These are phyloP conservation scores for Adelphocoris suturalis DNA, from an alignment of 2,888 invertebrate genomes.

Conservation along the genomic window DNA sequence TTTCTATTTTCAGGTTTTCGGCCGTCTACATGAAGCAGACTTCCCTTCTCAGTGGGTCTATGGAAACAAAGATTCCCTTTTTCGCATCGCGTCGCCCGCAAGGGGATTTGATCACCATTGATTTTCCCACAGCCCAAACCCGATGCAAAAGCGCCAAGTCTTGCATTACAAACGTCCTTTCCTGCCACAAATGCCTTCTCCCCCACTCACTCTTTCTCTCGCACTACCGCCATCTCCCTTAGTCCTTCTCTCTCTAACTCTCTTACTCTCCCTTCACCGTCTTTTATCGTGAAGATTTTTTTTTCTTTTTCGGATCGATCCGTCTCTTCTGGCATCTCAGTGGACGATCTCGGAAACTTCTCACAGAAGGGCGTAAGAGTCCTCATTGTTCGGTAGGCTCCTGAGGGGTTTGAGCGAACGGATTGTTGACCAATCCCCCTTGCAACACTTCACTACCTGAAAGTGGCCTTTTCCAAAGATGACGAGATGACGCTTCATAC, in stretches of 20 bases:
- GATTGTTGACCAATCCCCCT: constrained; percentile 10
- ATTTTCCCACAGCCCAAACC: constrained; percentile 6
- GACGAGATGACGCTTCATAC: neutral
- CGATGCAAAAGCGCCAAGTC: constrained; percentile 1
- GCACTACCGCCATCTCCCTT: too few relatives aligned
- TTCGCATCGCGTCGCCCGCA: neutral
- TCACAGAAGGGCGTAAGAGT: constrained; percentile 21
- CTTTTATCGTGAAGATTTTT: neutral
- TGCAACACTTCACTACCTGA: neutral
- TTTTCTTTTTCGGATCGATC: neutral
- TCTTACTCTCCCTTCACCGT: neutral
- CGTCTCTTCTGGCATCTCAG: neutral
- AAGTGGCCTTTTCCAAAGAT: neutral
- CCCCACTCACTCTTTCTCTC: too few relatives aligned
- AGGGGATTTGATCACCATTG: neutral
- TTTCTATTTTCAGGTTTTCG: too few relatives aligned
- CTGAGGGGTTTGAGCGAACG: neutral
- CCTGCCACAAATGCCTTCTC: neutral
- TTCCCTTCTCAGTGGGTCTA: neutral
- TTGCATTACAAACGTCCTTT: constrained; percentile 20
- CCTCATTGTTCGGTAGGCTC: neutral
- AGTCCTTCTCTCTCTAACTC: too few relatives aligned
- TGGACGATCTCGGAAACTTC: neutral
- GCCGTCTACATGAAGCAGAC: neutral
- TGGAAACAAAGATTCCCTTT: neutral